Evolutionary conservation across 2,888 invertebrate genomes (phyloP), one percentile per base, ranked within the genome.

Genomic region (Coecobrya sp.): DNA sequence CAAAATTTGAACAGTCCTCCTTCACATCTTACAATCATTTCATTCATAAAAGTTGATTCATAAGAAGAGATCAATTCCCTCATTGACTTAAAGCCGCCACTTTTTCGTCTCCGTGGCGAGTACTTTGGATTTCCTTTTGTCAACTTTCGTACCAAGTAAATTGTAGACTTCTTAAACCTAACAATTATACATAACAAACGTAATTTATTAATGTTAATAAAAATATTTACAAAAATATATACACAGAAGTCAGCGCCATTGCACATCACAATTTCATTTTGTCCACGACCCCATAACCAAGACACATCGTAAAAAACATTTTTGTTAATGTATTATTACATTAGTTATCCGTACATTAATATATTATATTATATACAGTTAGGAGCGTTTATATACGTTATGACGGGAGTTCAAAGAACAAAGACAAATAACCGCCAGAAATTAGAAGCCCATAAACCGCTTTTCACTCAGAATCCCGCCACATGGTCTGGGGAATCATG

Each of bases 41-140:
- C 85, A 85, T 90, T 90, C 90, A 90, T 79, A 86, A 90, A 90
- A 90, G 13, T 73, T 30, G 36, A 73, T 82, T 55, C 76, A 76
- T 25, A 45, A 55, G 59, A 86, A 22, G 42, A 84, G 68, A 27
- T 79, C 62, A 70, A 16, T 70, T 70, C 36, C 25, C n/a, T 70
- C 68, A 52, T 62, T 49, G 22, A 11, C 55, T 62, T 5, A n/a
- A 89, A 76, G 49, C 89, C 85, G 76, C 89, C 85, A 82, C 42
- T 81, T 88, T 22, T 59, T 79, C 76, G 45, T 36, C 36, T 2
- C 11, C 36, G 2, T 25, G 25, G 76, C 13, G 79, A 27, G 42
- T 45, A 42, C 16, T 70, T 36, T 36, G 36, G 36, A 36, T 36
- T n/a, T n/a, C n/a, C n/a, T n/a, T n/a, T n/a, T n/a, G n/a, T n/a